Conservation (phyloP, 1,140 invertebrate genomes). For the Aphelinus atriplicis region DNA sequence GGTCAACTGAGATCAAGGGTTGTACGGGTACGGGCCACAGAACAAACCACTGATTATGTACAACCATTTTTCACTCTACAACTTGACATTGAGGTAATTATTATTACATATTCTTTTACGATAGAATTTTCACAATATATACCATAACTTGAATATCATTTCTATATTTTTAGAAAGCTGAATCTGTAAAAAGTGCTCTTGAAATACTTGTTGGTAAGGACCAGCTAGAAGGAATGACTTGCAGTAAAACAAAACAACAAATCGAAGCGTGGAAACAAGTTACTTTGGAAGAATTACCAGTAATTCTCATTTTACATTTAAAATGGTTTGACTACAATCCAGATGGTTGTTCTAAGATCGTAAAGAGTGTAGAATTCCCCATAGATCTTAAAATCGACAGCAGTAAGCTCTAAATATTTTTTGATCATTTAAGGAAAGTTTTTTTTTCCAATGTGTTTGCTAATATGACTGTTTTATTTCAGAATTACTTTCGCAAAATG, state of each 20-base stretch:
- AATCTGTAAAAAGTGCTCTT: slow-evolving; percentile 84
- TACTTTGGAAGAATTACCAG: slow-evolving; percentile 85
- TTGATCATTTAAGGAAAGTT: not conserved
- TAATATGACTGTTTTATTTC: slow-evolving; percentile 48
- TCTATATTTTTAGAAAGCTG: slow-evolving; percentile 76
- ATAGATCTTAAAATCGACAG: slow-evolving; percentile 89
- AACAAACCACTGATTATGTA: slow-evolving; percentile 81
- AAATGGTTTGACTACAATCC: slow-evolving; percentile 89
- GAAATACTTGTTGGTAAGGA: slow-evolving; percentile 86
- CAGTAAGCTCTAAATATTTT: slow-evolving; percentile 72
- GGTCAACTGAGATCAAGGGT: slow-evolving; percentile 88
- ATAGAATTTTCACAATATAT: slow-evolving; percentile 15
- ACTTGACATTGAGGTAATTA: slow-evolving; percentile 88
- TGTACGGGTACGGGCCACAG: slow-evolving; percentile 79
- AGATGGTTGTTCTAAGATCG: slow-evolving; percentile 88
- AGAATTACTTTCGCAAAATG: slow-evolving; percentile 85
- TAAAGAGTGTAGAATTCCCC: slow-evolving; percentile 89
- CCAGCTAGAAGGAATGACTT: slow-evolving; percentile 85
- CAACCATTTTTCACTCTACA: slow-evolving; percentile 95
- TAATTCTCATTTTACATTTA: slow-evolving; percentile 86
- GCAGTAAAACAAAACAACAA: slow-evolving; percentile 81
- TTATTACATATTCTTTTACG: slow-evolving; percentile 27
- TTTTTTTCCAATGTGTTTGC: not conserved
- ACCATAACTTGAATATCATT: slow-evolving; percentile 32
- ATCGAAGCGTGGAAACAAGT: slow-evolving; percentile 88